These are phyloP conservation scores for Lepus timidus DNA, from an alignment of 2,113 vertebrate genomes.

Conservation along the genomic window DNA sequence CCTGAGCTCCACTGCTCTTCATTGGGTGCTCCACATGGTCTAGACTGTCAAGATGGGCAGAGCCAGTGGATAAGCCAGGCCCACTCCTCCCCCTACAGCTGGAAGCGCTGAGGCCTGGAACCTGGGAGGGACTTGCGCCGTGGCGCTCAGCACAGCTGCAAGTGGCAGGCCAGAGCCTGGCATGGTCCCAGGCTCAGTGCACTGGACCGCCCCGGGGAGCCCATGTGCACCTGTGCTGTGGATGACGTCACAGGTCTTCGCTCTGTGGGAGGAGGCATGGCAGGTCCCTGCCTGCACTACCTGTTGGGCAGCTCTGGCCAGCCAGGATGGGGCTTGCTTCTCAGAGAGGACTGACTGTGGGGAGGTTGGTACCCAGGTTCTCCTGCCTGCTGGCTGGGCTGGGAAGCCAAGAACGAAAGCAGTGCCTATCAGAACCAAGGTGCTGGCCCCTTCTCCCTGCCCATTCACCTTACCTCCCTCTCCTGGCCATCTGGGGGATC, in stretches of 20 bases:
- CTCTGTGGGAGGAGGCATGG: constrained; percentile 20
- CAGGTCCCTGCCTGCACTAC: not conserved
- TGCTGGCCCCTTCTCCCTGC: not conserved
- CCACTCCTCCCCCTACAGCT: not conserved
- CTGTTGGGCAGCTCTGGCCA: not conserved
- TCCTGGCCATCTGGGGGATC: not conserved
- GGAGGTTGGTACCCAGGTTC: not conserved
- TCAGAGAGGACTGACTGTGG: not conserved
- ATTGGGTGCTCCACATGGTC: not conserved
- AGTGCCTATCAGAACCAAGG: not conserved
- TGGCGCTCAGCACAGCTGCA: not conserved
- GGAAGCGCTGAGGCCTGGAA: not conserved
- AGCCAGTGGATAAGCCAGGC: not conserved
- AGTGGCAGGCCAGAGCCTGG: not conserved
- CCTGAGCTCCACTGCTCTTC: not conserved
- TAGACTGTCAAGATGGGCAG: not conserved
- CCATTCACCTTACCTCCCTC: not conserved
- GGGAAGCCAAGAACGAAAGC: not conserved
- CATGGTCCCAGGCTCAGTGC: not conserved
- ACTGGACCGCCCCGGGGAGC: not conserved
- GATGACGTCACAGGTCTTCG: constrained; percentile 4
- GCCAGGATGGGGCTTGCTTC: not conserved
- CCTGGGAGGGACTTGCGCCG: not conserved
- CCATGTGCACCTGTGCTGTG: accelerated
- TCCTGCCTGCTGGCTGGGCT: not conserved